Evolutionary conservation across 2,113 vertebrate species (phyloP), one percentile per base, ranked within the genome.

Genomic region (Gambusia affinis): DNA sequence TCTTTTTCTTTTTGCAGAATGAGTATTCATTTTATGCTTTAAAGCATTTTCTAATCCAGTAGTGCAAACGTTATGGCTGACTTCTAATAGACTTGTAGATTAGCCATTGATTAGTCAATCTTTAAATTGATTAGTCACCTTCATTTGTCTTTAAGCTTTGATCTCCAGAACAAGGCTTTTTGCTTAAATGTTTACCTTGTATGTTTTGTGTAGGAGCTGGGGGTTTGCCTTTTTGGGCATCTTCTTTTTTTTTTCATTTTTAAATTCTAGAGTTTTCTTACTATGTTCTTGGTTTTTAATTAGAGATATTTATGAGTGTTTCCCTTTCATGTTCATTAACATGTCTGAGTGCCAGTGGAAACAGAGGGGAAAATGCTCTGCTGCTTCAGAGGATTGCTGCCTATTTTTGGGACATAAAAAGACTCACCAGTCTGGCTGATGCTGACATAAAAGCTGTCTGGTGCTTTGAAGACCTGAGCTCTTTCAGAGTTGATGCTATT

Each of bases 401-500:
- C 77, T 87, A 81, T 73, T 76, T 71, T 61, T 71, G 47, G 62
- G 63, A 82, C 65, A 85, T 86, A 60, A 83, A 85, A 92, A 84
- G 63, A 77, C 84, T 33, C 35, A 67, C 71, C 60, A 44, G 82
- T 73, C 80, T 74, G 81, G 61, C 69, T 81, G 76, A 83, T 74
- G 83, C 81, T 60, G 70, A 84, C 79, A 88, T 89, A 71, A 92
- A 89, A 89, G 87, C 67, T 33, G 82, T 82, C 72, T 84, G 75
- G 72, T 65, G 72, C 86, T 89, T 90, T 91, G 86, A 92, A 86
- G 81, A 35, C 76, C 0, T 5, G 28, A 70, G 73, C 66, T 77
- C 64, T 85, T 79, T 81, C 82, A 85, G 72, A 85, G 68, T 27
- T 29, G 67, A 73, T 1, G 28, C 80, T 35, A n/a, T 73, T 68